These are phyloP conservation scores for Conus betulinus DNA, from an alignment of 1,140 invertebrate genomes.

Conservation along the genomic window DNA sequence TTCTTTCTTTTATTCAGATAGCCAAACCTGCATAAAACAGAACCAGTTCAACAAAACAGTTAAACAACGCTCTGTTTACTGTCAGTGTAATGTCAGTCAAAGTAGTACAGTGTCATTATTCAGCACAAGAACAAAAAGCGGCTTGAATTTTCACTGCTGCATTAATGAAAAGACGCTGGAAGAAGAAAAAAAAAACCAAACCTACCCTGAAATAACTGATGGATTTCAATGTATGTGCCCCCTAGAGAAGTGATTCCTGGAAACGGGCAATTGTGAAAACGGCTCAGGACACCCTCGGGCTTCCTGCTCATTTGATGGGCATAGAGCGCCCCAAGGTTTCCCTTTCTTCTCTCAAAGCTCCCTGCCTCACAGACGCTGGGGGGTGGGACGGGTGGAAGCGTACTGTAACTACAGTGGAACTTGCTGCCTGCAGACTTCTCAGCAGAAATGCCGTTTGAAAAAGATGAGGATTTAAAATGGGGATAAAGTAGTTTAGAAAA, in stretches of 20 bases:
- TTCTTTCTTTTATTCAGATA: too few species aligned
- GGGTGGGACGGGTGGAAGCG: not conserved
- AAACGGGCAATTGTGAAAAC: not conserved
- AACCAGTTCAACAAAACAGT: too few species aligned
- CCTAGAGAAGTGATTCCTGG: not conserved
- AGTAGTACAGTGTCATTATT: too few species aligned
- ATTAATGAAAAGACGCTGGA: too few species aligned
- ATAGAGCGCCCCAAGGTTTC: not conserved
- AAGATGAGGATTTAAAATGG: too few species aligned
- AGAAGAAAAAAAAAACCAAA: too few species aligned
- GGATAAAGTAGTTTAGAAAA: too few species aligned
- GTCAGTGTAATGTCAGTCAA: too few species aligned
- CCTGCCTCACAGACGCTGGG: not conserved
- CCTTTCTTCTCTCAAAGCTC: not conserved
- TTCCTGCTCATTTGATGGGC: conserved; percentile 9
- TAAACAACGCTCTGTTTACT: too few species aligned
- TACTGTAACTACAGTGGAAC: not conserved
- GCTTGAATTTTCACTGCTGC: too few species aligned
- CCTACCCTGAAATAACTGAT: not conserved
- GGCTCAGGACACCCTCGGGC: not conserved
- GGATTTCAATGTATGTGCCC: not conserved
- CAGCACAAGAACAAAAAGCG: too few species aligned
- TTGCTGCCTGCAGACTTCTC: conserved; percentile 20
- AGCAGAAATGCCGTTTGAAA: not conserved
- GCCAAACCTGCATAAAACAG: too few species aligned